Base-by-base conservation (phyloP, 1,140 invertebrate species). In the Andricus grossulariae region DNA sequence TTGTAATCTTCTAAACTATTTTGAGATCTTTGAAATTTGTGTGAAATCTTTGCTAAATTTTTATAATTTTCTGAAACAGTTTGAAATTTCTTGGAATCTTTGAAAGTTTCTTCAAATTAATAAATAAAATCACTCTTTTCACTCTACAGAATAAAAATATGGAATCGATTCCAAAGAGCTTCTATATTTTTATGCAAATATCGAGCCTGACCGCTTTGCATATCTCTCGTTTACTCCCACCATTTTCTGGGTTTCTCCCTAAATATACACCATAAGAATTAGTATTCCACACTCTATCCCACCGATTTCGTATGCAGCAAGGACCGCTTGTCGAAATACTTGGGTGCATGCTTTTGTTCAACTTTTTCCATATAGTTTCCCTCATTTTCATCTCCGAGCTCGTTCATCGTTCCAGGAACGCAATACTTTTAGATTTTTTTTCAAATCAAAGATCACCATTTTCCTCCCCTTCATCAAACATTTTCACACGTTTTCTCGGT, bases 341-440 rank as follows among this genome's bases (percentile, higher is more conserved):
- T 66, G 60, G 60, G 60, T 66, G 60, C 60, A 66, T 66, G 60
- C 60, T 66, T 66, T 66, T 66, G 60, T 66, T 66, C 60, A 66
- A 66, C 60, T 66, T 66, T 66, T 66, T 66, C 54, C 39, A 13
- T 66, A 39, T 66, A 66, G 60, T 66, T 66, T 66, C 60, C 60
- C 60, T 66, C 60, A 66, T 66, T 66, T 66, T 25, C 12, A 66
- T 21, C 39, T 66, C 39, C 60, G n/a, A 66, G 25, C 25, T 32
- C 60, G 21, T n/a, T 66, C 39, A 66, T 39, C 15, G 60, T 15
- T 16, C 21, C 5, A 60, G 10, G 13, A 39, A 60, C 57, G 16
- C 8, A 25, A 66, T 66, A 8, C 25, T 66, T 25, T 39, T 32
- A 45, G 39, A 45, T 45, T 45, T 11, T 45, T 45, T 45, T 45